Evolutionary conservation across 2,888 invertebrate genomes (phyloP).

Genomic region (Drosophila prostipennis): DNA sequence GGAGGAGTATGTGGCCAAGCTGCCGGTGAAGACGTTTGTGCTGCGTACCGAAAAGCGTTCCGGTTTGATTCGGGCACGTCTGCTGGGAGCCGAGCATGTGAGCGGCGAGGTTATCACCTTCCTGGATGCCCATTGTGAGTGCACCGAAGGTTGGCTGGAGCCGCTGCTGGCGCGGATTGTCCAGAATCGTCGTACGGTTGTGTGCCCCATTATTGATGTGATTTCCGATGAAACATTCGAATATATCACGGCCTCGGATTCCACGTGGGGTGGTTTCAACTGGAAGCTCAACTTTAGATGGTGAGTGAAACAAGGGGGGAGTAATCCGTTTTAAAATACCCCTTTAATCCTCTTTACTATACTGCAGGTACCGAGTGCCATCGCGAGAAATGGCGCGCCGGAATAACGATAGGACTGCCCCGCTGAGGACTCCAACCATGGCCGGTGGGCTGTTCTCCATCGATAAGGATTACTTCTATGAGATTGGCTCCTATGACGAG

Average conservation of each 20-base stretch:
- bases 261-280: constrained; percentile 99
- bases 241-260: constrained; percentile 99
- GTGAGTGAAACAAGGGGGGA: constrained; percentile 85
- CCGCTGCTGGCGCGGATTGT: constrained; percentile 96
- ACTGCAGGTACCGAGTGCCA: constrained; percentile 95
- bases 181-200: constrained; percentile 95
- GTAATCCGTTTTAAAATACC: neutral
- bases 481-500: constrained; percentile 98
- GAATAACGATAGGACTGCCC: constrained; percentile 95
- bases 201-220: constrained; percentile 99
- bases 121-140: constrained; percentile 85
- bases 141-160: constrained; percentile 98
- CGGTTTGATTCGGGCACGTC: constrained; percentile 96
- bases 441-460: constrained; percentile 98
- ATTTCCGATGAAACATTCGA: constrained; percentile 99
- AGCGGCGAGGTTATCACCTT: constrained; percentile 85
- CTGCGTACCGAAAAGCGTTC: constrained; percentile 96
- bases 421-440: constrained; percentile 98
- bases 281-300: constrained; percentile 99
- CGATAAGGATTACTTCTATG: constrained; percentile 98
- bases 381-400: constrained; percentile 97
- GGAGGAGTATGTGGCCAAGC: constrained; percentile 93
- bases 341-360: neutral
- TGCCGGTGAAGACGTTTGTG: constrained; percentile 94
- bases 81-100: constrained; percentile 96